Evolutionary conservation across 2,797 vertebrate genomes (phyloP).

Genomic region (Geotrypetes seraphini): DNA sequence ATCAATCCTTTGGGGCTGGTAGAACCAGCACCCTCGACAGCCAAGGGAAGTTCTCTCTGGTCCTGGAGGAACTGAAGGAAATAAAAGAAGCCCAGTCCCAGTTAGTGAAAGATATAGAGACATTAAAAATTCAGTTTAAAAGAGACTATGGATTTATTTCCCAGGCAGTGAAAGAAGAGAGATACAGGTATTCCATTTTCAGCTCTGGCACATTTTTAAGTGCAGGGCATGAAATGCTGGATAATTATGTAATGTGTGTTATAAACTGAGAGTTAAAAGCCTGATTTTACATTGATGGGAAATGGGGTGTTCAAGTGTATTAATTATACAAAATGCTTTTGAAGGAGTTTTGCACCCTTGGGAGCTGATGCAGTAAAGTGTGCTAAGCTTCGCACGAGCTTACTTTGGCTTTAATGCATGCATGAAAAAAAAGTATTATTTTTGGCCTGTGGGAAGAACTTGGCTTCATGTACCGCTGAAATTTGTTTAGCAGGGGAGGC

Average conservation of each 20-base stretch:
- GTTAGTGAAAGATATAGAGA: constrained; percentile 78
- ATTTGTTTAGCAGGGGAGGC: no score
- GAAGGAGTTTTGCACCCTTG: not conserved
- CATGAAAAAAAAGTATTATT: no score
- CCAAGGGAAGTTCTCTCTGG: constrained; percentile 60
- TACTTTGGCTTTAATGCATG: no score
- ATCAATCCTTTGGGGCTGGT: constrained; percentile 55
- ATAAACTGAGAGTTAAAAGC: no score
- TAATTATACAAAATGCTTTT: no score
- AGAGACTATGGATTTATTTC: constrained; percentile 83
- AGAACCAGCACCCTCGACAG: constrained; percentile 47
- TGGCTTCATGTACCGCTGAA: no score
- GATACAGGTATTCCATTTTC: constrained; percentile 72
- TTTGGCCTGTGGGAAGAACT: no score
- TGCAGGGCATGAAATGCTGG: not conserved
- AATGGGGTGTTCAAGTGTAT: no score
- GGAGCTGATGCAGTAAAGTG: no score
- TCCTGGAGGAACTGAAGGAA: constrained; percentile 80
- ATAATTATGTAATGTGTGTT: not conserved
- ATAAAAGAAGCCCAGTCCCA: constrained; percentile 78
- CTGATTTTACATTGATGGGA: no score
- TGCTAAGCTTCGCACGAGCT: no score
- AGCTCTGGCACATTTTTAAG: not conserved
- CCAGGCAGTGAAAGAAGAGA: constrained; percentile 86
- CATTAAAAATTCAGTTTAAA: constrained; percentile 77